These are phyloP conservation scores for Tragelaphus oryx DNA, from an alignment of 2,797 vertebrate genomes.

Conservation along the genomic window DNA sequence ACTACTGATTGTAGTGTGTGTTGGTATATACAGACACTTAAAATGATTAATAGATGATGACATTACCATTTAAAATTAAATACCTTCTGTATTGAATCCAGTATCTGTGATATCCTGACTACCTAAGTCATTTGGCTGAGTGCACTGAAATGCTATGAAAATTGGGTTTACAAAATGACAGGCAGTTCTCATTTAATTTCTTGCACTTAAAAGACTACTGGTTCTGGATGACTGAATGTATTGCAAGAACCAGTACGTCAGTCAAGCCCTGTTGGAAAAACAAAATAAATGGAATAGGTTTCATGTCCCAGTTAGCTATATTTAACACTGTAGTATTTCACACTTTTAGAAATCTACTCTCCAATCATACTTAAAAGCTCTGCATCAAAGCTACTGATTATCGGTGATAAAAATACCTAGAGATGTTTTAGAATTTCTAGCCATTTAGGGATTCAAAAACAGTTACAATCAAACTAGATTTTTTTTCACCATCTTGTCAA, in stretches of 20 bases:
- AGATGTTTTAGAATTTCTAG: conserved; percentile 9
- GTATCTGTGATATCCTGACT: neutral
- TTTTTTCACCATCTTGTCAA: conserved; percentile 44
- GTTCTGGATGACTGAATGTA: conserved; percentile 21
- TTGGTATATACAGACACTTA: neutral
- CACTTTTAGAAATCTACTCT: conserved; percentile 20
- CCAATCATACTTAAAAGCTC: neutral
- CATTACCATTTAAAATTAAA: neutral
- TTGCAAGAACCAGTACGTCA: conserved; percentile 13
- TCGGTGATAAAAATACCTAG: neutral
- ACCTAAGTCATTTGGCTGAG: neutral
- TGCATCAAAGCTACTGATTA: neutral
- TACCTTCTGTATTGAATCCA: neutral
- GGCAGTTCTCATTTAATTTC: conserved; percentile 22
- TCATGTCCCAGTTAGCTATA: conserved; percentile 35
- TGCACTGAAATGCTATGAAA: neutral
- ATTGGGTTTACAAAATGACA: conserved; percentile 20
- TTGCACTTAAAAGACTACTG: neutral
- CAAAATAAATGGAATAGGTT: conserved; percentile 40
- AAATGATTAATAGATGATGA: neutral
- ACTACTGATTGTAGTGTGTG: neutral
- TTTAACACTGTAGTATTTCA: conserved; percentile 38
- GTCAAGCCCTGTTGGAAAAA: conserved; percentile 12
- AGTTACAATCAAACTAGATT: neutral
- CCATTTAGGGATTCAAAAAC: conserved; percentile 19